These are phyloP conservation scores for Chloroceryle amazona DNA, from an alignment of 2,797 vertebrate genomes.

Conservation along the genomic window DNA sequence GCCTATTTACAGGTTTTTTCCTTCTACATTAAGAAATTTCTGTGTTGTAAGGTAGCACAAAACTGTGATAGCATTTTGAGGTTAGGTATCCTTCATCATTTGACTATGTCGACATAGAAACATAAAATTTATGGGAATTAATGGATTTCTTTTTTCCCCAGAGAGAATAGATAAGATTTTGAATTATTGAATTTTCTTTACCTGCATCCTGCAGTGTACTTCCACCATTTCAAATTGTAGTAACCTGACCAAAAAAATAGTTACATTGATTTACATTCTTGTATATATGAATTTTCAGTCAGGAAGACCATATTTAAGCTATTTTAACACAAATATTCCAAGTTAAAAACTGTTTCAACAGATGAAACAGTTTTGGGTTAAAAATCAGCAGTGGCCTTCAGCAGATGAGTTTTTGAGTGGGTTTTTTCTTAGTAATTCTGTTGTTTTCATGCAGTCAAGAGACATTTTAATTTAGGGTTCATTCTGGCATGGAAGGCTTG, in stretches of 20 bases:
- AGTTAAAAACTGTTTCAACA: not conserved
- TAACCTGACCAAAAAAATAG: not conserved
- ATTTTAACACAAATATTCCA: not conserved
- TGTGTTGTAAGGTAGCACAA: not conserved
- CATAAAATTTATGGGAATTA: not conserved
- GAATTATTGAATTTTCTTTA: not conserved
- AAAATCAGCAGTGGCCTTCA: not conserved
- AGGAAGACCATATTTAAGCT: not conserved
- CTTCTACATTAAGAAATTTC: not conserved
- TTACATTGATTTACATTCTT: not conserved
- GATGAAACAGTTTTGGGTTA: not conserved
- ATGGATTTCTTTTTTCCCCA: not conserved
- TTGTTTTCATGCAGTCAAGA: not conserved
- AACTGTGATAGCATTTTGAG: not conserved
- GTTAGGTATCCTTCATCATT: not conserved
- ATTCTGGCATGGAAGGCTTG: not conserved
- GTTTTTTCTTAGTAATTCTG: not conserved
- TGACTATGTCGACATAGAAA: not conserved
- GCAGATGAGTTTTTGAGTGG: not conserved
- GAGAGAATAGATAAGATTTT: not conserved
- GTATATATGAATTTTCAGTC: not conserved
- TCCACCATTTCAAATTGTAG: not conserved
- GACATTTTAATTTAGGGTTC: not conserved
- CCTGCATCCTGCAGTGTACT: not conserved
- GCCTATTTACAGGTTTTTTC: not conserved